These are phyloP conservation scores for Microchirus variegatus DNA, from an alignment of 2,797 vertebrate genomes.

Conservation along the genomic window DNA sequence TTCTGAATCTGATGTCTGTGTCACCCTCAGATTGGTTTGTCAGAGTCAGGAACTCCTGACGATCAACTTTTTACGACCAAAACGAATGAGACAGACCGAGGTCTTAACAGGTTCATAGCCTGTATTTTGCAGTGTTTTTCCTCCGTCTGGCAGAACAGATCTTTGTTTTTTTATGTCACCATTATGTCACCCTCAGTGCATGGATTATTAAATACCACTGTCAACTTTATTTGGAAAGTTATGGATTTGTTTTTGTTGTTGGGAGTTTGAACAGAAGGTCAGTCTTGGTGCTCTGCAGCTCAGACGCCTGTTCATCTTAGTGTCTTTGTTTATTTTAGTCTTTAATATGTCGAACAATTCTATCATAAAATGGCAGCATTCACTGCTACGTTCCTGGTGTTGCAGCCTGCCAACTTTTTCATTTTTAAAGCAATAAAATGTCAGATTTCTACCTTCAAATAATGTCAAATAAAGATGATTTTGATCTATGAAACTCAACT, in stretches of 20 bases:
- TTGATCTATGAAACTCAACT: too few species aligned
- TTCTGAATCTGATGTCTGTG: constrained; percentile 21
- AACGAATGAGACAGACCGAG: constrained; percentile 8
- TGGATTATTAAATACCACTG: too few species aligned
- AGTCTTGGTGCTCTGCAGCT: too few species aligned
- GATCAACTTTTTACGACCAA: constrained; percentile 24
- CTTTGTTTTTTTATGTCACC: neutral
- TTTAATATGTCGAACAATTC: too few species aligned
- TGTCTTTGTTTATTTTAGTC: too few species aligned
- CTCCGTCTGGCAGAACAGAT: neutral
- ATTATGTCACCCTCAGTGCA: too few species aligned
- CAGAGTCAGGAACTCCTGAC: constrained; percentile 5
- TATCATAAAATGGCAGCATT: neutral
- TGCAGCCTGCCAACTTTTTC: constrained; percentile 16
- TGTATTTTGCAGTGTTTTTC: neutral
- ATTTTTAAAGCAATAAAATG: neutral
- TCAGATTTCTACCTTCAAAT: too few species aligned
- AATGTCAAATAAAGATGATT: too few species aligned
- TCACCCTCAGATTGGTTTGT: constrained; percentile 17
- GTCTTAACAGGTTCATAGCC: neutral
- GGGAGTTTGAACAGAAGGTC: too few species aligned
- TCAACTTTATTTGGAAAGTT: too few species aligned
- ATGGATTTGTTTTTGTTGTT: too few species aligned
- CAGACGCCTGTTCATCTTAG: too few species aligned
- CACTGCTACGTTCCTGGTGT: neutral